Conservation (phyloP, 2,888 invertebrate genomes). For the Hyposoter didymator region DNA sequence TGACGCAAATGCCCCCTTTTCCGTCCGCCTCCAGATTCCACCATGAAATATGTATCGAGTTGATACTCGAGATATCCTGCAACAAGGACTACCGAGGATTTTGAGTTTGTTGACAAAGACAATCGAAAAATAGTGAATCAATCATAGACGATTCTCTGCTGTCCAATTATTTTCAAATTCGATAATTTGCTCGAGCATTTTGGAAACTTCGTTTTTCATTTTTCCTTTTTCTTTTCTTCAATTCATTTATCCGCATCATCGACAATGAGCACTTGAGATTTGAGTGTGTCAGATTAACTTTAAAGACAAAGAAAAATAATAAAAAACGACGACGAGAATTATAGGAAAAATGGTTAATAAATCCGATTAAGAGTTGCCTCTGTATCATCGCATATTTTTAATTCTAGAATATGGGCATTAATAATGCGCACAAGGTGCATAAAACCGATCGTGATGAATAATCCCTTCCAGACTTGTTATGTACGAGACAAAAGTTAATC, state of each 20-base stretch:
- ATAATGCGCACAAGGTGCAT: background rate
- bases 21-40: background rate
- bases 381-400: slow-evolving; percentile 2
- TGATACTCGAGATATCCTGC: background rate
- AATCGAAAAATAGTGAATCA: background rate
- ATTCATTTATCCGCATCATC: background rate
- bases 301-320: slow-evolving; percentile 22
- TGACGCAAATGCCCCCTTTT: background rate
- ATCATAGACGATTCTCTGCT: background rate
- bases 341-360: slow-evolving; percentile 26
- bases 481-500: slow-evolving; percentile 40
- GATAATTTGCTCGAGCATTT: background rate
- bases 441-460: slow-evolving; percentile 6
- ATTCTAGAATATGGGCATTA: slow-evolving; percentile 1
- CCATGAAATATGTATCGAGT: background rate
- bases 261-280: background rate
- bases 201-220: background rate
- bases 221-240: background rate
- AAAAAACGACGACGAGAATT: background rate
- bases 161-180: background rate
- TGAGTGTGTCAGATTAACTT: background rate
- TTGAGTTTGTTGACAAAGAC: background rate
- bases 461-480: slow-evolving; percentile 5
- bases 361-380: slow-evolving; percentile 21
- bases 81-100: background rate